phyloP scores from a whole-genome alignment of 2,797 vertebrate species.

The Intellagama lesueurii region DNA sequence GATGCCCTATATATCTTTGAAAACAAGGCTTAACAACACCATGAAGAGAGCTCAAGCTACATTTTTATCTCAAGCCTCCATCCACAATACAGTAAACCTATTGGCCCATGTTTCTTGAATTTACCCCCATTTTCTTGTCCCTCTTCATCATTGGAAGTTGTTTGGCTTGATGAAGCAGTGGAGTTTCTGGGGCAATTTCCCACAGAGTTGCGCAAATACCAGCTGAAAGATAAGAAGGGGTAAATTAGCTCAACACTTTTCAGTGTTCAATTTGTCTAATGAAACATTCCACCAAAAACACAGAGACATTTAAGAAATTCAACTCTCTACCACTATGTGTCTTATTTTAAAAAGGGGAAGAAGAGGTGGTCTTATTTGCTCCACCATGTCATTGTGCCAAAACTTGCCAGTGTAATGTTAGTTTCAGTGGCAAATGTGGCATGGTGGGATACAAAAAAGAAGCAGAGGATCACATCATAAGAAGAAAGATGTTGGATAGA shows the following conservation, averaged over 20 bases:
- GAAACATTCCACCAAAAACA: no score
- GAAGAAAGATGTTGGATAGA: no score
- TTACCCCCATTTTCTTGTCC: slow-evolving; percentile 10
- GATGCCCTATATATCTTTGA: no score
- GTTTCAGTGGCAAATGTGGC: background rate
- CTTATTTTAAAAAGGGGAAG: background rate
- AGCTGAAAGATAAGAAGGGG: background rate
- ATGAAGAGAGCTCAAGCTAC: no score
- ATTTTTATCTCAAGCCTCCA: background rate
- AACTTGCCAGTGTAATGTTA: background rate
- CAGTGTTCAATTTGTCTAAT: background rate
- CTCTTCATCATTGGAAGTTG: background rate
- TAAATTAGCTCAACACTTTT: background rate
- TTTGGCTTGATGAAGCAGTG: background rate
- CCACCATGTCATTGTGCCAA: no score
- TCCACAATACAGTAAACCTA: background rate
- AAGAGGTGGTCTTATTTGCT: no score
- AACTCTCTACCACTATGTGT: background rate
- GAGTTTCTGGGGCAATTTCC: background rate
- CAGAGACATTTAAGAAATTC: background rate
- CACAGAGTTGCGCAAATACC: background rate
- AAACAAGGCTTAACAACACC: no score
- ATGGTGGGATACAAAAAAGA: background rate
- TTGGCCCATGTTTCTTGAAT: background rate
- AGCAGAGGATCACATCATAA: no score